Base-by-base conservation (phyloP, 2,113 vertebrate species). In the Picathartes gymnocephalus region DNA sequence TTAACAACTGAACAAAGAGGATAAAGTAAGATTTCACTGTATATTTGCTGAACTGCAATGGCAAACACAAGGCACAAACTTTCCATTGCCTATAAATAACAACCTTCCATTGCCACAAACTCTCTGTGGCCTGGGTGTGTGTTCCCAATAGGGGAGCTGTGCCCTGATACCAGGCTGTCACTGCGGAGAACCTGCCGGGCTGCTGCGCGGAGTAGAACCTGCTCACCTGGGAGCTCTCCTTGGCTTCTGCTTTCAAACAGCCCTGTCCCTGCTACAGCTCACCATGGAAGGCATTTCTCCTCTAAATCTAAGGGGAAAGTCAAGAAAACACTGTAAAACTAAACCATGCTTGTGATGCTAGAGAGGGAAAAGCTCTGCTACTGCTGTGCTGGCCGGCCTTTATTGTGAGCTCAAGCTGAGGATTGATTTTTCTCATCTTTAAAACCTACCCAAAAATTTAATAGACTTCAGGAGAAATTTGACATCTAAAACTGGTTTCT, bases 211-310 rank as follows among this genome's bases (percentile, higher is more conserved):
- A 19, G 8, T 14, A 16, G 16, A 11, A 11, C 21, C 7, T 28
- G 30, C 35, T 64, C 69, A 15, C n/a, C 28, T 5, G 1, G 1
- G 2, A 57, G 57, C 2, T 3, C 16, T 61, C 19, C n/a, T 30
- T 6, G 25, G 11, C 35, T 57, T 42, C 57, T 80, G 45, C 66
- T 81, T 12, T 5, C 1, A 13, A 28, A 40, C 27, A 42, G 21
- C 50, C 44, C 42, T 13, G 0, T 40, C 31, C 73, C 19, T 0
- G 0, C 54, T 54, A 17, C n/a, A 45, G 9, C 37, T 57, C 51
- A 6, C 16, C 8, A 0, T 2, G 24, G 35, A 53, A 30, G 31
- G 4, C 5, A 40, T 17, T 77, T 31, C 48, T 74, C 37, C 57
- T 50, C 31, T 35, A 30, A 4, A 50, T n/a, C 42, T 33, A 57